These are phyloP conservation scores for Pterois miles DNA, from an alignment of 2,797 vertebrate genomes.

Conservation along the genomic window DNA sequence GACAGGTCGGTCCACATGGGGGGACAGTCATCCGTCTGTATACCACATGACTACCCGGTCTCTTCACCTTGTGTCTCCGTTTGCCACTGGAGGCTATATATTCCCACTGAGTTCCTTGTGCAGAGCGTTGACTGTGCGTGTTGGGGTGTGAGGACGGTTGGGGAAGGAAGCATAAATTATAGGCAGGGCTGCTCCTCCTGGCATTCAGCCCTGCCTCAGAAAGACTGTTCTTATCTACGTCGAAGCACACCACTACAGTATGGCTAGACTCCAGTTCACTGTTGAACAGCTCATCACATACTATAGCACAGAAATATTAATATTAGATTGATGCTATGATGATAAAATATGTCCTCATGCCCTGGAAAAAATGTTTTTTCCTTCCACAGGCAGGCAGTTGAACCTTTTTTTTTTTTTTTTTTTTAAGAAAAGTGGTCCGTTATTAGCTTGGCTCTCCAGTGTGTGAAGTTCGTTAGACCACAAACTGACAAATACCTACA, in stretches of 20 bases:
- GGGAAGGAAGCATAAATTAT: constrained; percentile 76
- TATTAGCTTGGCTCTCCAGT: constrained; percentile 55
- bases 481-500: constrained; percentile 77
- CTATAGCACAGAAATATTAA: background rate
- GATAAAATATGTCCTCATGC: background rate
- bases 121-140: constrained; percentile 36
- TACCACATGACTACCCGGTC: background rate
- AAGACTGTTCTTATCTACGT: constrained; percentile 66
- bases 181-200: constrained; percentile 65
- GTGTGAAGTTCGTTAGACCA: constrained; percentile 75
- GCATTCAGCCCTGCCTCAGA: constrained; percentile 64
- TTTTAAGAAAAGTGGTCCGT: constrained; percentile 22
- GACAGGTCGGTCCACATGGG: background rate
- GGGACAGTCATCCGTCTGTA: background rate
- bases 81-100: background rate
- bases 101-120: constrained; percentile 34
- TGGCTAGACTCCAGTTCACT: background rate
- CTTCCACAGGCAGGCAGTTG: background rate
- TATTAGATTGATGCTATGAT: background rate
- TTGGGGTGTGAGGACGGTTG: constrained; percentile 67
- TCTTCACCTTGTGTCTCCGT: constrained; percentile 19
- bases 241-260: constrained; percentile 32
- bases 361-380: background rate
- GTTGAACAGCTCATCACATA: background rate
- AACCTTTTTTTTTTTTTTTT: background rate